Percentiles rank a stretch among this genome's conserved stretches.
Conservation (phyloP, 92 coral and sea anemone genomes). For the Phenganax subtilis region DNA sequence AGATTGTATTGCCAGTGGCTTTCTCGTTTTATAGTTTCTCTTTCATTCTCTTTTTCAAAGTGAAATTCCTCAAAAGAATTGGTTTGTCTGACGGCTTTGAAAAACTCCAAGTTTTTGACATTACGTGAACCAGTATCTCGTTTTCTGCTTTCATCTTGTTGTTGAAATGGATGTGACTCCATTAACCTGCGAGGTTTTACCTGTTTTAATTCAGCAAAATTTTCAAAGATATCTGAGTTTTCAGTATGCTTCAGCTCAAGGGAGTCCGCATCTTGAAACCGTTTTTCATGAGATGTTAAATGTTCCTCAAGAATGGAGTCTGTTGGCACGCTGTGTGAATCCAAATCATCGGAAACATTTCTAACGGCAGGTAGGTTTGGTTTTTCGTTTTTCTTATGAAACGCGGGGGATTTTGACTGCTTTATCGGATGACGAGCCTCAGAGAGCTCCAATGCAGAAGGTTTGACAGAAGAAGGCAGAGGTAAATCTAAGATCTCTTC, state of each 20-base stretch:
- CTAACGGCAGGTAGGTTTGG: not conserved
- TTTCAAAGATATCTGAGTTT: not conserved
- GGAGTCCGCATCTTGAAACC: not conserved
- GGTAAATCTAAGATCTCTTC: slow-evolving; percentile 39
- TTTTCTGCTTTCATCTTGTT: not conserved
- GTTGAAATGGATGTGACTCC: not conserved
- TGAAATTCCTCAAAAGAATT: not conserved
- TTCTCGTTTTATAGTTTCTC: not conserved
- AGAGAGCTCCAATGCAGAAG: slow-evolving; percentile 25
- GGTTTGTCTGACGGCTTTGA: not conserved
- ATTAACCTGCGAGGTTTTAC: not conserved
- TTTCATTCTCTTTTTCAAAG: not conserved
- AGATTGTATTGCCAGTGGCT: not conserved
- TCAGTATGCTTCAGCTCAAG: not conserved
- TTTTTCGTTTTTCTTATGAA: not conserved
- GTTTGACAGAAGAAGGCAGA: slow-evolving; percentile 13
- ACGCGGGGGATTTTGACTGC: not conserved
- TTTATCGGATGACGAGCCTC: not conserved
- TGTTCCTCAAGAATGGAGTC: not conserved
- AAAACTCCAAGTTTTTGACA: not conserved
- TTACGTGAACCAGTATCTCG: too few species aligned
- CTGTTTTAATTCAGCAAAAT: not conserved
- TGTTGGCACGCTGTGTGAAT: not conserved
- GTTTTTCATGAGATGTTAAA: not conserved
- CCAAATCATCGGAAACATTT: not conserved